phyloP scores from a whole-genome alignment of 1,140 invertebrate genomes.

The Plectus sambesii region DNA sequence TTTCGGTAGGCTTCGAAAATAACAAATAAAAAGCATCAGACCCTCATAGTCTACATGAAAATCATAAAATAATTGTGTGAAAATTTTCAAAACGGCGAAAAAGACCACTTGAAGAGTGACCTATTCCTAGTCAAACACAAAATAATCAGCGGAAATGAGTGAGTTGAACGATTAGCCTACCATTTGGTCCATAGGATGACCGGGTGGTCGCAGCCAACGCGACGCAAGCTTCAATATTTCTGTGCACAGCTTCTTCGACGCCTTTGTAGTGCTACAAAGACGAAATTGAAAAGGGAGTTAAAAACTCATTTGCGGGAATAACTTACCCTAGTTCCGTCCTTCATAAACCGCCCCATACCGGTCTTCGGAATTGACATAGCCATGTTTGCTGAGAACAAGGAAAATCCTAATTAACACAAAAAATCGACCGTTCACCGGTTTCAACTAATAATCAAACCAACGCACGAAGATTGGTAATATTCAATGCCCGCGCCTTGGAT shows the following conservation, averaged over 20 bases:
- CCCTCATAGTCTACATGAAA: too few relatives aligned
- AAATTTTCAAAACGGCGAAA: conserved; percentile 10
- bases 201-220: conserved; percentile 80
- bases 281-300: background rate
- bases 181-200: conserved; percentile 85
- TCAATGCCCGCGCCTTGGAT: too few relatives aligned
- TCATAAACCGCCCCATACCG: conserved; percentile 44
- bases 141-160: too few relatives aligned
- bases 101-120: too few relatives aligned
- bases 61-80: too few relatives aligned
- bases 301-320: background rate
- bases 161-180: conserved; percentile 30
- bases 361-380: conserved; percentile 41
- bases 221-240: conserved; percentile 91
- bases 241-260: conserved; percentile 86
- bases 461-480: too few relatives aligned
- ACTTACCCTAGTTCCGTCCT: conserved; percentile 40
- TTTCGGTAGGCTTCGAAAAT: too few relatives aligned
- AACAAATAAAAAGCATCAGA: background rate
- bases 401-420: too few relatives aligned
- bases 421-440: too few relatives aligned
- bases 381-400: too few relatives aligned
- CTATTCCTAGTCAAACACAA: too few relatives aligned
- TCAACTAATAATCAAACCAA: too few relatives aligned
- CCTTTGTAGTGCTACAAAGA: conserved; percentile 76